A percentile compares a stretch with the other conserved stretches of the same genome.
These are phyloP conservation scores for Rhagonycha lutea DNA, from an alignment of 2,888 invertebrate species.

Conservation along the genomic window DNA sequence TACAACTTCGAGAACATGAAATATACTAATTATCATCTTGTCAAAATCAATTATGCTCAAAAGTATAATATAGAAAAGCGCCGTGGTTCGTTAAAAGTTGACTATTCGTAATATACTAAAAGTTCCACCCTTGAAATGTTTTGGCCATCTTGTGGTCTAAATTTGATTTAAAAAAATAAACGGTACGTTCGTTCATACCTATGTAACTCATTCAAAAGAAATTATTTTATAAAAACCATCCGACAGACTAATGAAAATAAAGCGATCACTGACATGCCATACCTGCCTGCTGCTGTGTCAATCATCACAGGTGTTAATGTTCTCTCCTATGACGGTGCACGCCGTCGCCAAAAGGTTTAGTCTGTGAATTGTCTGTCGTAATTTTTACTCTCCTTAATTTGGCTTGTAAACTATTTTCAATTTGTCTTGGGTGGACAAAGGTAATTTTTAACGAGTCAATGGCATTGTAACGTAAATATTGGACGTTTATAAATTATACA, in stretches of 20 bases:
- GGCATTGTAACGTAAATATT: background rate
- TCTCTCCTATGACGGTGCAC: background rate
- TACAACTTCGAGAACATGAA: background rate
- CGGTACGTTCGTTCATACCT: too few species aligned
- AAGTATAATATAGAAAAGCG: too few species aligned
- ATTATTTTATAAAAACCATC: constrained; percentile 10
- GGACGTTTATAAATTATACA: background rate
- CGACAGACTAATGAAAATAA: constrained; percentile 9
- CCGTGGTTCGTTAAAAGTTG: background rate
- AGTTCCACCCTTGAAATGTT: background rate
- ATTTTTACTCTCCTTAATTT: background rate
- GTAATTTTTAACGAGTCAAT: background rate
- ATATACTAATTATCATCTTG: background rate
- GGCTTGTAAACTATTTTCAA: background rate
- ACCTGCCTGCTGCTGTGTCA: constrained; percentile 15
- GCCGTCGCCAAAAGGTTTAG: constrained; percentile 17
- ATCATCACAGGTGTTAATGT: constrained; percentile 12
- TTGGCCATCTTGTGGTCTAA: background rate
- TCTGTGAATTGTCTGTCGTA: constrained; percentile 1
- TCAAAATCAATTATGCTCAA: background rate
- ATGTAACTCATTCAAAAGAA: background rate
- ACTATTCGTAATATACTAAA: background rate
- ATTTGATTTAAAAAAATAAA: background rate
- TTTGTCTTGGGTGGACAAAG: background rate
- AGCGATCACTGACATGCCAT: constrained; percentile 17